Conservation (phyloP, 2,797 vertebrate genomes). For the Aotus griseimembra region DNA sequence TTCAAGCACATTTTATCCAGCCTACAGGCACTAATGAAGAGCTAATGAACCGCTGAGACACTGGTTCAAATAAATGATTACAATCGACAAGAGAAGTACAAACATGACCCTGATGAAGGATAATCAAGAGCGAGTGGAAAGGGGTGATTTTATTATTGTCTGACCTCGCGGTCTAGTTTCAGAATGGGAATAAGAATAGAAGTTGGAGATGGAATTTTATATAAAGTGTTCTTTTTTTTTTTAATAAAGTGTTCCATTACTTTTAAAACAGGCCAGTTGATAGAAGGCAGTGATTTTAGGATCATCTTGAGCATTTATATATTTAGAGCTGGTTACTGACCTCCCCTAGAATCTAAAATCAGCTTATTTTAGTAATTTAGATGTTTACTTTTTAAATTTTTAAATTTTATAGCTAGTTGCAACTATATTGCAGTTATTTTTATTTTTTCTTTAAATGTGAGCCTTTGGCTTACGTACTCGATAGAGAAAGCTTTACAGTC, state of each 20-base stretch:
- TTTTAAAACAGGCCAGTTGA: neutral
- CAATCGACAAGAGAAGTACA: slow-evolving; percentile 33
- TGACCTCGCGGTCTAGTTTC: neutral
- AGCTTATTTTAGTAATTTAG: slow-evolving; percentile 12
- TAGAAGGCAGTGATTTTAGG: neutral
- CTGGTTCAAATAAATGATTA: slow-evolving; percentile 69
- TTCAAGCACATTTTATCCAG: slow-evolving; percentile 49
- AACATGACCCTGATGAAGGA: slow-evolving; percentile 56
- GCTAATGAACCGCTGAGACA: slow-evolving; percentile 53
- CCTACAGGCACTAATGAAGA: slow-evolving; percentile 58
- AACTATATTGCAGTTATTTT: neutral
- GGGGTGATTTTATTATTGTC: slow-evolving; percentile 68
- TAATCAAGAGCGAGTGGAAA: slow-evolving; percentile 57
- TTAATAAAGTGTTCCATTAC: neutral
- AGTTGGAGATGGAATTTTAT: neutral
- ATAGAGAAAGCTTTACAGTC: neutral
- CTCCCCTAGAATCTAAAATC: neutral
- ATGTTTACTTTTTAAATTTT: neutral
- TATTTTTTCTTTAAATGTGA: neutral
- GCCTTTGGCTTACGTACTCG: neutral
- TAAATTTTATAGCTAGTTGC: neutral
- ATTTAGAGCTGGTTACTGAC: neutral
- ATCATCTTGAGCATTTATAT: neutral
- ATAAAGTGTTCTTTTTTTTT: neutral
- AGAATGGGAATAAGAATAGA: slow-evolving; percentile 44